A percentile compares a stretch with the other conserved stretches of the same genome.
Evolutionary conservation across 2,888 invertebrate species (phyloP).

Genomic region (Linyphia triangularis): DNA sequence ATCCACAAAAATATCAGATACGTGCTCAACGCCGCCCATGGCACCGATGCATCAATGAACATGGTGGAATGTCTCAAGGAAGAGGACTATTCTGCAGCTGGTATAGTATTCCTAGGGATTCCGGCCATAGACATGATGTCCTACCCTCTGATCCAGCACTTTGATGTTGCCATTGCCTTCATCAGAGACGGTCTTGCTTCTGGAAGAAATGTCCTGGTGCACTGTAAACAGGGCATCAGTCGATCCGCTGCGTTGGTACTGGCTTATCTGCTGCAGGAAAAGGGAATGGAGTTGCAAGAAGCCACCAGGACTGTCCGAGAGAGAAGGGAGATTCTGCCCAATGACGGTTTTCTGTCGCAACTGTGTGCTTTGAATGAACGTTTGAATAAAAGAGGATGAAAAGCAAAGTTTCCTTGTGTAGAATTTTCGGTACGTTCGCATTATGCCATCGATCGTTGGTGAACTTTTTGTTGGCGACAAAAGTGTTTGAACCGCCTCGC

Average conservation of each 20-base stretch:
- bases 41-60: conserved; percentile 21
- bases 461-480: no score
- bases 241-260: conserved; percentile 81
- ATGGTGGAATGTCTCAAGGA: conserved; percentile 6
- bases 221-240: conserved; percentile 81
- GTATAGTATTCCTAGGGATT: conserved; percentile 48
- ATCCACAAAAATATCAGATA: not conserved
- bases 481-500: no score
- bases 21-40: conserved; percentile 61
- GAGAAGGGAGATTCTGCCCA: conserved; percentile 80
- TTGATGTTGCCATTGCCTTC: conserved; percentile 14
- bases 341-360: conserved; percentile 81
- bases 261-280: conserved; percentile 81
- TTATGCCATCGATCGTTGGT: no score
- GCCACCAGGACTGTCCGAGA: conserved; percentile 80
- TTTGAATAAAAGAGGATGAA: not conserved
- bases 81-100: not conserved
- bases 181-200: conserved; percentile 29
- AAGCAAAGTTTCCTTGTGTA: no score
- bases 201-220: conserved; percentile 80
- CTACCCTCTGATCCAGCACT: conserved; percentile 44
- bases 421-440: no score
- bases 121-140: conserved; percentile 53
- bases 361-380: conserved; percentile 76
- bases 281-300: conserved; percentile 79